A percentile compares a stretch with the other conserved stretches of the same genome.
Conservation (phyloP, 1,140 invertebrate species). For the Orussus abietinus region DNA sequence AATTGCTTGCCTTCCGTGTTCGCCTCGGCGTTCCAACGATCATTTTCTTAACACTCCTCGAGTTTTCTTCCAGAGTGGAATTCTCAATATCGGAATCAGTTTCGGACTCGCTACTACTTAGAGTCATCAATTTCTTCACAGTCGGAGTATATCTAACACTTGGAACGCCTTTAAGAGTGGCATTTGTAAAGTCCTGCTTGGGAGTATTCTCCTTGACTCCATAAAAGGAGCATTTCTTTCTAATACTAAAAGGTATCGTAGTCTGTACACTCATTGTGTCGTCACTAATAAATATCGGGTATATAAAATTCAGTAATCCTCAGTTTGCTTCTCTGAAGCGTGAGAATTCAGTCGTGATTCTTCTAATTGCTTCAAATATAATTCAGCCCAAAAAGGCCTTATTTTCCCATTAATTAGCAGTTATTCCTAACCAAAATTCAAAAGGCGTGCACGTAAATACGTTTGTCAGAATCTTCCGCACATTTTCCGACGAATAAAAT, state of each 20-base stretch:
- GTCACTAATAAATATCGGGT: conserved; percentile 19
- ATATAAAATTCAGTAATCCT: conserved; percentile 1
- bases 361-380: too few species aligned
- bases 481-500: conserved; percentile 1
- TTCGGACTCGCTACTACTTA: conserved; percentile 41
- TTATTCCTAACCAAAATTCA: too few species aligned
- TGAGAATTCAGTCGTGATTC: too few species aligned
- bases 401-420: background rate
- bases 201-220: conserved; percentile 22
- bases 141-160: conserved; percentile 27
- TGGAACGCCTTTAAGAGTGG: conserved; percentile 21
- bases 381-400: too few species aligned
- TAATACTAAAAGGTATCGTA: conserved; percentile 29
- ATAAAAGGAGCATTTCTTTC: conserved; percentile 36
- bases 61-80: conserved; percentile 9
- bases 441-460: too few species aligned
- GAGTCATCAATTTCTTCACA: conserved; percentile 39
- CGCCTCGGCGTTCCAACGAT: conserved; percentile 17
- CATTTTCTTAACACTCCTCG: conserved; percentile 4
- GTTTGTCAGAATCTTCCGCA: too few species aligned
- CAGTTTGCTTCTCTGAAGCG: too few species aligned
- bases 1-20: conserved; percentile 16
- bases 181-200: conserved; percentile 31
- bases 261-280: conserved; percentile 32
- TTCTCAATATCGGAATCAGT: conserved; percentile 41